Conservation (phyloP, 2,888 invertebrate genomes). For the Diaphora mendica region DNA sequence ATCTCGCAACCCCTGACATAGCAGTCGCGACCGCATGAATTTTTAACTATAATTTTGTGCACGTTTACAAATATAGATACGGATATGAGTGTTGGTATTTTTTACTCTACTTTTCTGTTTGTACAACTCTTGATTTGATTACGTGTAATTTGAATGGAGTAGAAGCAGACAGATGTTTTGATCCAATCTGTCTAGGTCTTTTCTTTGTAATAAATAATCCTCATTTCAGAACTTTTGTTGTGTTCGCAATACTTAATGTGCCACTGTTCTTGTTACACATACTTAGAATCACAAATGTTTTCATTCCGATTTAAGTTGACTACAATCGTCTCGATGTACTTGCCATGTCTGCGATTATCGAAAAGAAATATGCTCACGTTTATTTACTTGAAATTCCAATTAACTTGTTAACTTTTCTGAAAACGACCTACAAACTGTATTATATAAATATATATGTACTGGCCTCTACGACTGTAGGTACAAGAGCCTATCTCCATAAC, state of each 20-base stretch:
- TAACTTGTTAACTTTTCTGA: neutral
- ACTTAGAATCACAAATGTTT: neutral
- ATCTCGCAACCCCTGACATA: neutral
- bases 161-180: conserved; percentile 1
- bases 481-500: conserved; percentile 17
- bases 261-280: neutral
- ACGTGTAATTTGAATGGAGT: neutral
- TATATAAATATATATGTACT: neutral
- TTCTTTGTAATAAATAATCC: neutral
- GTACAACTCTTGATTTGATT: neutral
- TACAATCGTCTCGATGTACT: neutral
- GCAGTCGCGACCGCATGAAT: neutral
- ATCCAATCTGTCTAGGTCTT: neutral
- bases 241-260: neutral
- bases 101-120: neutral
- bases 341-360: neutral
- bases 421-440: neutral
- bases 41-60: neutral
- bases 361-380: neutral
- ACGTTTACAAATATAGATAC: neutral
- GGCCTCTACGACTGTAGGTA: conserved; percentile 20
- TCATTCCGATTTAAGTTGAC: neutral
- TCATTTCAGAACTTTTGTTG: neutral
- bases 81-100: neutral
- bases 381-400: no score